Percentiles rank a stretch among this genome's conserved stretches.
These are phyloP conservation scores for Papilio aristodemus DNA, from an alignment of 1,140 invertebrate species.

Conservation along the genomic window DNA sequence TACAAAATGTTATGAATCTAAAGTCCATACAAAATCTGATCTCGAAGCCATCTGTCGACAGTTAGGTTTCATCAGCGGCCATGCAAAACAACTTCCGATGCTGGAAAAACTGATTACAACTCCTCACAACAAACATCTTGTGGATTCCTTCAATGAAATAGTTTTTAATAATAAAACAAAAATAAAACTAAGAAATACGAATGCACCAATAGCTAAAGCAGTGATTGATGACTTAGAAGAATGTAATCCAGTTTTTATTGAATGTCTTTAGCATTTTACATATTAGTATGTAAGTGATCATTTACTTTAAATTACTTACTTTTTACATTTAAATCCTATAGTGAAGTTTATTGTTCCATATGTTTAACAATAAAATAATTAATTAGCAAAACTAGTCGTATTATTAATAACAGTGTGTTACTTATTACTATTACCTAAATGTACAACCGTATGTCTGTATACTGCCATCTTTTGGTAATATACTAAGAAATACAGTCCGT, in stretches of 20 bases:
- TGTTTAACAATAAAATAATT: background rate
- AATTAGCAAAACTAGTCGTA: background rate
- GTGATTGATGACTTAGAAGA: constrained; percentile 48
- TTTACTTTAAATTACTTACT: too few species aligned
- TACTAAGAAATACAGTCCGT: background rate
- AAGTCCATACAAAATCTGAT: constrained; percentile 64
- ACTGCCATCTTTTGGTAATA: constrained; percentile 13
- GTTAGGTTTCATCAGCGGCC: constrained; percentile 65
- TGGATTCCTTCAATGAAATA: constrained; percentile 61
- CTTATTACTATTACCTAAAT: background rate
- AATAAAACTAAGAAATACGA: constrained; percentile 62
- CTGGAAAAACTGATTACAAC: constrained; percentile 39
- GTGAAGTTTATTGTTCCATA: background rate
- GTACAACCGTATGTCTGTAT: background rate
- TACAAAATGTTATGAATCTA: constrained; percentile 60
- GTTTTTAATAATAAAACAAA: constrained; percentile 64
- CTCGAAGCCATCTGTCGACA: constrained; percentile 66
- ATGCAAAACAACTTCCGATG: constrained; percentile 59
- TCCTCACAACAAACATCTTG: constrained; percentile 52
- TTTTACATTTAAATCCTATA: too few species aligned
- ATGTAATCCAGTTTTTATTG: constrained; percentile 70
- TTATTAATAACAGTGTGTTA: background rate
- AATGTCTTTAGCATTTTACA: constrained; percentile 59
- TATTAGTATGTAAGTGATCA: background rate
- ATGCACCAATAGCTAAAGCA: constrained; percentile 57